Evolutionary conservation across 2,797 vertebrate genomes (phyloP).

Genomic region (Pempheris klunzingeri): DNA sequence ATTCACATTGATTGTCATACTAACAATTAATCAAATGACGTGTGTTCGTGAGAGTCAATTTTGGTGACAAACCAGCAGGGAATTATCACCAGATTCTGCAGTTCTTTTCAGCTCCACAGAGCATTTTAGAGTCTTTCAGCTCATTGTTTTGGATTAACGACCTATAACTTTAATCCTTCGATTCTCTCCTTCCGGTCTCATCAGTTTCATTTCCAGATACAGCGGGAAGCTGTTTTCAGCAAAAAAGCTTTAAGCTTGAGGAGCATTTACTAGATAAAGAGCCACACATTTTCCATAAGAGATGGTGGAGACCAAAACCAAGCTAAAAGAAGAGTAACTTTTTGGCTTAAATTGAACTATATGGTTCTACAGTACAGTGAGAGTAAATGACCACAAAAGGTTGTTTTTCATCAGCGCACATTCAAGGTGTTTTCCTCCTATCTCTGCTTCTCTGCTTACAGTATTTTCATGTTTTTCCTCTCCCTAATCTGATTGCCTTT

Average conservation of each 20-base stretch:
- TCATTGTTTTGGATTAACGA: background rate
- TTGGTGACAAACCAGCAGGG: background rate
- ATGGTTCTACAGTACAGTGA: background rate
- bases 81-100: background rate
- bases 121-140: background rate
- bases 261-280: background rate
- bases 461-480: constrained; percentile 30
- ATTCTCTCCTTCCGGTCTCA: background rate
- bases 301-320: background rate
- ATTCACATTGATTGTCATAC: background rate
- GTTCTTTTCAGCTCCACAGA: background rate
- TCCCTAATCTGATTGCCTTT: constrained; percentile 41
- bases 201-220: background rate
- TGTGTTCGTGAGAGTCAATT: background rate
- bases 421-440: constrained; percentile 33
- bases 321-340: background rate
- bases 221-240: too few species aligned
- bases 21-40: background rate
- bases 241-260: too few species aligned
- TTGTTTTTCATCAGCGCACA: constrained; percentile 13
- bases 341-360: too few species aligned
- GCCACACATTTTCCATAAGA: background rate
- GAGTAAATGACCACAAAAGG: background rate
- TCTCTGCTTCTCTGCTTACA: constrained; percentile 15
- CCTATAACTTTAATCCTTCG: background rate